A percentile compares a stretch with the other conserved stretches of the same genome.
Conservation (phyloP, 2,113 vertebrate species). For the Cyrtonyx montezumae region DNA sequence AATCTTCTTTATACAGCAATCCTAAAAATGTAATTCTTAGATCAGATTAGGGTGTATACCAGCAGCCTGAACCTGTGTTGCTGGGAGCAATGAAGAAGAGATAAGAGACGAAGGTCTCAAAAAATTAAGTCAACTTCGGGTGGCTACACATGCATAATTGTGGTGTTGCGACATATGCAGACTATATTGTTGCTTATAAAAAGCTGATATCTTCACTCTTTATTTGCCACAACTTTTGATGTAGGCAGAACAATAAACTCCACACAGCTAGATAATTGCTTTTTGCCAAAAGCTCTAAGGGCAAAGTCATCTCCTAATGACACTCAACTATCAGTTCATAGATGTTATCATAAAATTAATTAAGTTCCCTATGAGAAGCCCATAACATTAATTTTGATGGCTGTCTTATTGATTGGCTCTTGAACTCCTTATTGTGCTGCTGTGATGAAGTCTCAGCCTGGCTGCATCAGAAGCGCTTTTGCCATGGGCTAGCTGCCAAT, state of each 20-base stretch:
- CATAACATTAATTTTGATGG: slow-evolving; percentile 20
- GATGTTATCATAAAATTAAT: slow-evolving; percentile 59
- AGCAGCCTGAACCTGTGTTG: neutral
- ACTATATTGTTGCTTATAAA: neutral
- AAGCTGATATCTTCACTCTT: neutral
- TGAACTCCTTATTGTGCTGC: slow-evolving; percentile 14
- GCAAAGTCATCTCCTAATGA: slow-evolving; percentile 3
- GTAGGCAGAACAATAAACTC: slow-evolving; percentile 27
- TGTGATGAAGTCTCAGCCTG: neutral
- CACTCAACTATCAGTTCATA: neutral
- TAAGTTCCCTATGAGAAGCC: neutral
- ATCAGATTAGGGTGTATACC: neutral
- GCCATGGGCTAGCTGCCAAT: slow-evolving; percentile 19
- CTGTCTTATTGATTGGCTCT: slow-evolving; percentile 41
- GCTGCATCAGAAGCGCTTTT: neutral
- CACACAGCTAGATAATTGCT: slow-evolving; percentile 5
- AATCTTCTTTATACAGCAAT: neutral
- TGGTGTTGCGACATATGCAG: neutral
- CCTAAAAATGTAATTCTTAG: neutral
- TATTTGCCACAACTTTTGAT: neutral
- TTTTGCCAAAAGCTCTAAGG: slow-evolving; percentile 1
- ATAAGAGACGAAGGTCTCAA: neutral
- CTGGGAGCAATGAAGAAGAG: neutral
- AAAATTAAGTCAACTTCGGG: neutral
- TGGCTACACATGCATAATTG: neutral